Evolutionary conservation across 2,113 vertebrate genomes (phyloP).

Genomic region (Saguinus midas): DNA sequence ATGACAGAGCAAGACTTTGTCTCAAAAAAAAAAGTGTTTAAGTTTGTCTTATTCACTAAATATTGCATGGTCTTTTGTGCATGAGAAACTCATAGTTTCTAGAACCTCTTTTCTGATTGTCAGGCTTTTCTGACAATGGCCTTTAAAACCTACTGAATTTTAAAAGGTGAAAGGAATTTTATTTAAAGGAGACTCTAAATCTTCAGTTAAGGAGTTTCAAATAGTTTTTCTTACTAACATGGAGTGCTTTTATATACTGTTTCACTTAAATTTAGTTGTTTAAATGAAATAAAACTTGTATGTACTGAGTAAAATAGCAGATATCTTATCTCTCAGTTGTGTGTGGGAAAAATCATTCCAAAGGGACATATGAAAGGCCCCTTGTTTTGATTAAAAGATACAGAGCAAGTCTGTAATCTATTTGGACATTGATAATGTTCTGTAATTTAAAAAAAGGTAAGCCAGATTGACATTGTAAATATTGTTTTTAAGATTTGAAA

Average conservation of each 20-base stretch:
- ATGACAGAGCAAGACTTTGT: no score
- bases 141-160: not conserved
- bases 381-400: not conserved
- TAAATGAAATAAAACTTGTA: not conserved
- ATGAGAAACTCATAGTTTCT: not conserved
- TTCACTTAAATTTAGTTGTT: not conserved
- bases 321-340: not conserved
- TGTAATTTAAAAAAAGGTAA: not conserved
- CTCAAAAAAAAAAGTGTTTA: not conserved
- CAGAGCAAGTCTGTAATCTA: not conserved
- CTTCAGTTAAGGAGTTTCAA: not conserved
- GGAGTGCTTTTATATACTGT: not conserved
- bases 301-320: not conserved
- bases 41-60: not conserved
- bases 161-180: not conserved
- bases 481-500: not conserved
- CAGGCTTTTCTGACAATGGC: not conserved
- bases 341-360: not conserved
- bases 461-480: not conserved
- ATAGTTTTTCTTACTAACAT: not conserved
- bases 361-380: not conserved
- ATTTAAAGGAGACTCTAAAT: not conserved
- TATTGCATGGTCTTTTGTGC: not conserved
- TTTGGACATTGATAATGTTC: not conserved
- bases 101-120: not conserved